Percentiles rank a stretch among this genome's conserved stretches.
Conservation (phyloP, 2,797 vertebrate species). For the Clarias fuscus region DNA sequence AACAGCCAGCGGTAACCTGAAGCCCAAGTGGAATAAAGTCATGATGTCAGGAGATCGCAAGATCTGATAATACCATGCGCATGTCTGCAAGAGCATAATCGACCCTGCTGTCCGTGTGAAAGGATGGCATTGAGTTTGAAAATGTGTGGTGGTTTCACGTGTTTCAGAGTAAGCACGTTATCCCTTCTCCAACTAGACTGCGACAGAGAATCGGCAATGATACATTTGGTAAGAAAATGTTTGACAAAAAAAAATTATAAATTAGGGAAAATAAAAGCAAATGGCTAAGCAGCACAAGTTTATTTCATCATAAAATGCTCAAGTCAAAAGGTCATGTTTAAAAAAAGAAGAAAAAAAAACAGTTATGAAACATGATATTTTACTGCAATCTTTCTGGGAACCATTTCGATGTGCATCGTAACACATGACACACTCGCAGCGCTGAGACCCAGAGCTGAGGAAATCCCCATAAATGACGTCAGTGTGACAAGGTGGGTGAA, state of each 20-base stretch:
- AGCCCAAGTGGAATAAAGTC: conserved; percentile 7
- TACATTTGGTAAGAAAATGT: neutral
- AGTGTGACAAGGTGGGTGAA: conserved; percentile 48
- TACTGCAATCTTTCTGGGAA: neutral
- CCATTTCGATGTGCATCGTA: conserved; percentile 10
- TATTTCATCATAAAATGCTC: neutral
- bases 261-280: neutral
- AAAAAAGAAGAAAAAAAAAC: neutral
- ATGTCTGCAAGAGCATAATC: conserved; percentile 5
- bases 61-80: neutral
- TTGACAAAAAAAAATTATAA: neutral
- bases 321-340: neutral
- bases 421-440: conserved; percentile 22
- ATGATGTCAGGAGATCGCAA: conserved; percentile 22
- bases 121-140: conserved; percentile 3
- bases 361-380: neutral
- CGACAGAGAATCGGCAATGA: neutral
- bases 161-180: neutral
- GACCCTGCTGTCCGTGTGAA: neutral
- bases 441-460: conserved; percentile 37
- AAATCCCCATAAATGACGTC: conserved; percentile 56
- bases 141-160: neutral
- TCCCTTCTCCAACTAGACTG: neutral
- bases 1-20: conserved; percentile 3
- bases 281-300: neutral